phyloP scores from a whole-genome alignment of 92 coral and sea anemone species.

The Zoanthus sansibaricus region DNA sequence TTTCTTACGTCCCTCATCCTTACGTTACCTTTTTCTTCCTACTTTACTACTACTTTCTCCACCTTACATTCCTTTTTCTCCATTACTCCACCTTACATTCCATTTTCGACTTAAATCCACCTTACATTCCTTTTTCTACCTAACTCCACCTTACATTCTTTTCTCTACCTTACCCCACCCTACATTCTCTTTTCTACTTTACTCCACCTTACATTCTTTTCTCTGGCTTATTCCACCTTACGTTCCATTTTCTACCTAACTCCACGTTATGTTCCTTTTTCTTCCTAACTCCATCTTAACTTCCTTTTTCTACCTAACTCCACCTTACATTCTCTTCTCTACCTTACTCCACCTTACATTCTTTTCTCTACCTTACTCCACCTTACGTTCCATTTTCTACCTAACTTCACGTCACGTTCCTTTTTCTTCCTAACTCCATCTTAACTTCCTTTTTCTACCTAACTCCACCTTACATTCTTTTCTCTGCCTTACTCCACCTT shows the following conservation, averaged over 20 bases:
- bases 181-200: neutral
- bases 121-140: neutral
- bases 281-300: neutral
- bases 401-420: neutral
- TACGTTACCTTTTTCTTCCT: too few relatives aligned
- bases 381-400: neutral
- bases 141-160: neutral
- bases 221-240: neutral
- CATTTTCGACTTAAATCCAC: neutral
- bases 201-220: neutral
- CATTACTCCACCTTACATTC: neutral
- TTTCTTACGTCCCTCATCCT: neutral
- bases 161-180: neutral
- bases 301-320: neutral
- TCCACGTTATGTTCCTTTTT: neutral
- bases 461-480: neutral
- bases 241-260: neutral
- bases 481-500: neutral
- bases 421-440: neutral
- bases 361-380: neutral
- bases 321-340: neutral
- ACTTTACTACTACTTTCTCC: neutral
- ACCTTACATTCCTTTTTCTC: neutral
- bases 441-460: neutral
- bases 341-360: neutral